These are phyloP conservation scores for Xylocampa areola DNA, from an alignment of 2,888 invertebrate species.

Conservation along the genomic window DNA sequence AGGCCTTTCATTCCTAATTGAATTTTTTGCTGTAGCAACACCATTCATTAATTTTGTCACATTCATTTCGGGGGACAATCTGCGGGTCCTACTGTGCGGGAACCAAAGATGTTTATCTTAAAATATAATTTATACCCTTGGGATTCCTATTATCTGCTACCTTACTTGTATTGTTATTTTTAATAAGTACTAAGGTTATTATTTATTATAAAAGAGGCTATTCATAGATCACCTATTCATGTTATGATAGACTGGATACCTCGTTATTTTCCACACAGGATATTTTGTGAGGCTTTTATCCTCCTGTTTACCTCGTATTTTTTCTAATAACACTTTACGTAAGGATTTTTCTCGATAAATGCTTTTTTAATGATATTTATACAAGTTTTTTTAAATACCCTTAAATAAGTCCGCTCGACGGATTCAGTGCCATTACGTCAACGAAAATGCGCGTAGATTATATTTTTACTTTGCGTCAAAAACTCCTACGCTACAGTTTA, in stretches of 20 bases:
- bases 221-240: constrained; percentile 8
- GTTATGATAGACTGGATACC: not conserved
- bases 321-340: too few relatives aligned
- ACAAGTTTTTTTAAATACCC: constrained; percentile 12
- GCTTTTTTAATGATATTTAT: not conserved
- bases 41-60: constrained; percentile 74
- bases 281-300: not conserved
- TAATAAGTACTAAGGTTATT: constrained; percentile 29
- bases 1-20: constrained; percentile 64
- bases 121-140: constrained; percentile 77
- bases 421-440: constrained; percentile 38
- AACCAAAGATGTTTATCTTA: constrained; percentile 76
- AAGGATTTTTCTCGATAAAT: too few relatives aligned
- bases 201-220: constrained; percentile 13
- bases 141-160: constrained; percentile 62
- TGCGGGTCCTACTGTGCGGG: constrained; percentile 77
- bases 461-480: constrained; percentile 43
- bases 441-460: constrained; percentile 41
- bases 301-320: too few relatives aligned
- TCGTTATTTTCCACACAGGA: not conserved
- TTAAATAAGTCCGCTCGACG: constrained; percentile 34
- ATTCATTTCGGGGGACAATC: constrained; percentile 65
- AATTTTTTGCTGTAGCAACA: constrained; percentile 69
- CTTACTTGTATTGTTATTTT: constrained; percentile 43
- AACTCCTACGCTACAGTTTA: constrained; percentile 46